A percentile compares a stretch with the other conserved stretches of the same genome.
phyloP scores from a whole-genome alignment of 2,797 vertebrate genomes.

The Pogoniulus pusillus region DNA sequence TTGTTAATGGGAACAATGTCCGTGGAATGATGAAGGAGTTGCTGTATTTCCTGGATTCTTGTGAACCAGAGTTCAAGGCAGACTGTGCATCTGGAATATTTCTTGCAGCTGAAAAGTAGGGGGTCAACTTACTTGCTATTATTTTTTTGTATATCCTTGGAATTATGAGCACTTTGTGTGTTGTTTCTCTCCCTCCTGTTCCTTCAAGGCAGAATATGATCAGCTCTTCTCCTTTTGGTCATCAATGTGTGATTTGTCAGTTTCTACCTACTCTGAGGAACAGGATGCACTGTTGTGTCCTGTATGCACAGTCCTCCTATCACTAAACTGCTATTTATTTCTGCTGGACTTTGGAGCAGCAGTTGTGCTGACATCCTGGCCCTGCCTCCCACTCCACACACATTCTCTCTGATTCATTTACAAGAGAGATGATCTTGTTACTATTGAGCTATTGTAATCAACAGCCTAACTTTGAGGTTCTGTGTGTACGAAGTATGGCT shows the following conservation, averaged over 20 bases:
- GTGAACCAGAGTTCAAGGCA: slow-evolving; percentile 99
- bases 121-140: slow-evolving; percentile 9
- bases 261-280: background rate
- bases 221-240: background rate
- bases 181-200: background rate
- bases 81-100: slow-evolving; percentile 99
- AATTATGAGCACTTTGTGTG: background rate
- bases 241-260: background rate
- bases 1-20: slow-evolving; percentile 99
- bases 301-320: background rate
- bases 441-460: background rate
- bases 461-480: background rate
- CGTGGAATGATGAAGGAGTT: slow-evolving; percentile 99
- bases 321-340: background rate
- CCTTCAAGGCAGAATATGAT: background rate
- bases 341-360: background rate
- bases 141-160: background rate
- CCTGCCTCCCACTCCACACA: background rate
- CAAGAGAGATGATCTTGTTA: background rate
- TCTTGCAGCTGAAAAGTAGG: slow-evolving; percentile 98
- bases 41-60: slow-evolving; percentile 98
- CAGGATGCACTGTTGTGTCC: background rate
- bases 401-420: background rate
- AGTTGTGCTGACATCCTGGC: background rate
- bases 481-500: background rate